A percentile compares a stretch with the other conserved stretches of the same genome.
These are phyloP conservation scores for Podabrus alpinus DNA, from an alignment of 2,888 invertebrate species.

Conservation along the genomic window DNA sequence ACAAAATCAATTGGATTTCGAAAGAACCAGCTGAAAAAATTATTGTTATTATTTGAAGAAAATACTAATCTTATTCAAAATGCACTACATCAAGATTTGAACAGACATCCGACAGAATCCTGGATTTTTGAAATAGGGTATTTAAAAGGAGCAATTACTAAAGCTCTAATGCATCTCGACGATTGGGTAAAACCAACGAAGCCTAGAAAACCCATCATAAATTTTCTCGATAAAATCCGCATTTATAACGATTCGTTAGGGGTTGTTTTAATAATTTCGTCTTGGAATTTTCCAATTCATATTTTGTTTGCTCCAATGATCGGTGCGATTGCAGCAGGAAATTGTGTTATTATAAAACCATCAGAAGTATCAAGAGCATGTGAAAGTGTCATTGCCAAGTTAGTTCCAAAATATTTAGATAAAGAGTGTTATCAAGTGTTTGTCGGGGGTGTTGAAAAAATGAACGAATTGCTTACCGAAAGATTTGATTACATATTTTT, in stretches of 20 bases:
- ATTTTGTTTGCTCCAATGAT: conserved; percentile 77
- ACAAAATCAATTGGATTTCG: conserved; percentile 83
- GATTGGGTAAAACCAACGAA: conserved; percentile 78
- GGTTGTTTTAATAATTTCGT: conserved; percentile 85
- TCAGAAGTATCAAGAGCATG: conserved; percentile 83
- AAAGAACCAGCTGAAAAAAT: conserved; percentile 74
- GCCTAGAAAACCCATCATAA: conserved; percentile 71
- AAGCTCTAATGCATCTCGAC: conserved; percentile 71
- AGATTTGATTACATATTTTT: conserved; percentile 96
- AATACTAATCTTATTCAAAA: conserved; percentile 73
- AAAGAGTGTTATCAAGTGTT: conserved; percentile 84
- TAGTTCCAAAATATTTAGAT: conserved; percentile 87
- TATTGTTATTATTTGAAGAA: conserved; percentile 80
- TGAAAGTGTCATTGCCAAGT: conserved; percentile 71
- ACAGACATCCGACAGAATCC: conserved; percentile 80
- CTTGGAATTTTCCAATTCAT: conserved; percentile 97
- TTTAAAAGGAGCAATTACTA: conserved; percentile 75
- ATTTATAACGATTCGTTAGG: conserved; percentile 91
- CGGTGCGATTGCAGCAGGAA: conserved; percentile 92
- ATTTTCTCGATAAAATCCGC: conserved; percentile 72
- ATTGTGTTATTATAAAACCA: conserved; percentile 89
- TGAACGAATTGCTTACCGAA: conserved; percentile 81
- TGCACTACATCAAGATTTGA: conserved; percentile 79
- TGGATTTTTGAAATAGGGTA: conserved; percentile 77
- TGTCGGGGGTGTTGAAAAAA: conserved; percentile 82